Percentiles rank a stretch among this genome's conserved stretches.
Conservation (phyloP, 2,113 vertebrate species). For the Trichomycterus rosablanca region DNA sequence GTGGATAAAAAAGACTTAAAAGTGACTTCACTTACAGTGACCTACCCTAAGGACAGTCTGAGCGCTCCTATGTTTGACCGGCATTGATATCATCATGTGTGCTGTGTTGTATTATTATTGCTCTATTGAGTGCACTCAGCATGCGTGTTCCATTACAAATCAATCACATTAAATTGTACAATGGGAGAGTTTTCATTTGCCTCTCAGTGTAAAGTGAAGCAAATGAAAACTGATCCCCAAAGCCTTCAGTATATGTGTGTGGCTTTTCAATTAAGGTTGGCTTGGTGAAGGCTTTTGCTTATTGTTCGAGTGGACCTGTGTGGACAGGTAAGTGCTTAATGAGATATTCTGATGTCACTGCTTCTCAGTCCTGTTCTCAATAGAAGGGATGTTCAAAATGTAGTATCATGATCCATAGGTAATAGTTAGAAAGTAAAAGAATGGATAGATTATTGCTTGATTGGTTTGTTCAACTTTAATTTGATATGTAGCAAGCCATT, state of each 20-base stretch:
- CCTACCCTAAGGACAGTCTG: conserved; percentile 4
- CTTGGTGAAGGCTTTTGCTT: conserved; percentile 17
- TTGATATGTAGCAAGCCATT: too few species aligned
- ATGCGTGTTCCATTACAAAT: conserved; percentile 25
- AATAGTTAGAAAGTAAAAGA: too few species aligned
- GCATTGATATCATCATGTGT: background rate
- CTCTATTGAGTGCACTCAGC: conserved; percentile 20
- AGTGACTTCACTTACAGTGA: conserved; percentile 5
- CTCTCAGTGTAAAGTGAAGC: conserved; percentile 16
- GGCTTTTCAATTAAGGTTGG: conserved; percentile 30
- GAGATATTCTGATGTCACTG: too few species aligned
- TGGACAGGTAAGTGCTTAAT: too few species aligned
- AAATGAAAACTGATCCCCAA: conserved; percentile 25
- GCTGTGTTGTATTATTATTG: conserved; percentile 22
- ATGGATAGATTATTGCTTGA: too few species aligned
- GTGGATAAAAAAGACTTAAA: conserved; percentile 5
- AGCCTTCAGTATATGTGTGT: conserved; percentile 5
- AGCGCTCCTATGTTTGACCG: background rate
- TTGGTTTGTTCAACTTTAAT: too few species aligned
- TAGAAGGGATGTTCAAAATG: too few species aligned
- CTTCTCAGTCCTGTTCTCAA: too few species aligned
- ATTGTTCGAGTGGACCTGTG: conserved; percentile 12
- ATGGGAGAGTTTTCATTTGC: conserved; percentile 26
- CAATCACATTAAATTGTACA: conserved; percentile 34
- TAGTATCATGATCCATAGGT: too few species aligned